phyloP scores from a whole-genome alignment of 2,797 vertebrate genomes.

The Sphaeramia orbicularis region DNA sequence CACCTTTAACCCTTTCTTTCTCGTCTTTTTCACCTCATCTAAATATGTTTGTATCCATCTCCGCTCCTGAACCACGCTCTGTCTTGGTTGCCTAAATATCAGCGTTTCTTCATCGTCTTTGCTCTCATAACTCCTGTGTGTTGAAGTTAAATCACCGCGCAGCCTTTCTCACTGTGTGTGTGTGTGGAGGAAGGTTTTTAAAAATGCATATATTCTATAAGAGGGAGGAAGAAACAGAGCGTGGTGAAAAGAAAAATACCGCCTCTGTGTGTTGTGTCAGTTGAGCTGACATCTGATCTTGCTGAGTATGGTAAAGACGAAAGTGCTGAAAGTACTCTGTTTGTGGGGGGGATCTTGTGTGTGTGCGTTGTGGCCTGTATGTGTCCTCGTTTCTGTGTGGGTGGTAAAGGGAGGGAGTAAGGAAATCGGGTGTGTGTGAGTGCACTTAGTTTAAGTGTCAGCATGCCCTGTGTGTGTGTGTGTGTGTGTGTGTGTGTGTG shows the following conservation, averaged over 20 bases:
- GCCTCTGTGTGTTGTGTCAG: constrained; percentile 71
- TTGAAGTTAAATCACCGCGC: constrained; percentile 29
- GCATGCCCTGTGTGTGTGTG: constrained; percentile 54
- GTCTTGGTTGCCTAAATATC: constrained; percentile 11
- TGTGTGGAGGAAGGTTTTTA: constrained; percentile 59
- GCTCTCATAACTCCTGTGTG: constrained; percentile 21
- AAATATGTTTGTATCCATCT: neutral
- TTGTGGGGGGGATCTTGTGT: constrained; percentile 42
- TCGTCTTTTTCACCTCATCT: neutral
- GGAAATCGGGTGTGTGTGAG: constrained; percentile 76
- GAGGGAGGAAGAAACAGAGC: constrained; percentile 75
- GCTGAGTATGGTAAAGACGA: constrained; percentile 79
- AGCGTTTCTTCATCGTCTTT: constrained; percentile 5
- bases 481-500: constrained; percentile 23
- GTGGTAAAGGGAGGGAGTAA: constrained; percentile 76
- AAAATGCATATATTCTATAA: constrained; percentile 80
- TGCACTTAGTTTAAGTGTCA: constrained; percentile 80
- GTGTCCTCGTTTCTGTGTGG: constrained; percentile 81
- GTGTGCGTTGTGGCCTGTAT: constrained; percentile 60
- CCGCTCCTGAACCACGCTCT: neutral
- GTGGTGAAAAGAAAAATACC: constrained; percentile 76
- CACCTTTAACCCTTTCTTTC: constrained; percentile 7
- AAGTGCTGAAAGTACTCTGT: constrained; percentile 74
- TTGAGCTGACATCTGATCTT: constrained; percentile 79
- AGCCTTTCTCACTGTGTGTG: constrained; percentile 20